Conservation (phyloP, 2,888 invertebrate species). For the Andrena minutula region DNA sequence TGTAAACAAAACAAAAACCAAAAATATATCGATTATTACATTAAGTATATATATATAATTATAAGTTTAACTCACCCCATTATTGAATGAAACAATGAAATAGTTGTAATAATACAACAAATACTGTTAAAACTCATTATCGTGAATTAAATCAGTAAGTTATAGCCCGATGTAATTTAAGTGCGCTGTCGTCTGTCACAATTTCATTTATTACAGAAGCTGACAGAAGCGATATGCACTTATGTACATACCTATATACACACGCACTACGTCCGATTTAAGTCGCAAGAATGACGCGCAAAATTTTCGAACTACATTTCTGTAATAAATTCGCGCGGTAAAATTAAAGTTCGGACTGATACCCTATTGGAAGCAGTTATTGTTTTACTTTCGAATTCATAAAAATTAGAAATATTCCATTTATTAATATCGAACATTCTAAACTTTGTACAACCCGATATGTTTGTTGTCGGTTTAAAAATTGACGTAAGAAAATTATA, state of each 20-base stretch:
- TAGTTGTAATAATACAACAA: background rate
- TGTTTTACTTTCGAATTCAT: background rate
- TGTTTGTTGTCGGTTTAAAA: background rate
- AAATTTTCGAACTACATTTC: background rate
- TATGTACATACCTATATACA: background rate
- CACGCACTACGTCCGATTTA: background rate
- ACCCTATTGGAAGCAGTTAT: background rate
- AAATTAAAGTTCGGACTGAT: constrained; percentile 11
- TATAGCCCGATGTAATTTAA: background rate
- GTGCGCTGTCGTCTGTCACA: background rate
- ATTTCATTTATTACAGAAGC: background rate
- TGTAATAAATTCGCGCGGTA: constrained; percentile 17
- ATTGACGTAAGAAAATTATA: background rate
- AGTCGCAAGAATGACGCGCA: background rate
- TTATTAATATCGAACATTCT: too few relatives aligned
- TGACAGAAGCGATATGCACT: too few relatives aligned
- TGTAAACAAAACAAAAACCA: background rate
- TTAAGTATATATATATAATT: background rate
- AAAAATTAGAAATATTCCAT: background rate
- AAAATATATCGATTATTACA: background rate
- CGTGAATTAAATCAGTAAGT: background rate
- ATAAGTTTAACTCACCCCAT: constrained; percentile 36
- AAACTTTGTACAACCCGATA: too few relatives aligned
- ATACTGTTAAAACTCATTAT: constrained; percentile 25
- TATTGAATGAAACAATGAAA: background rate